Evolutionary conservation across 2,888 invertebrate species (phyloP).

Genomic region (Morinoia aosen): DNA sequence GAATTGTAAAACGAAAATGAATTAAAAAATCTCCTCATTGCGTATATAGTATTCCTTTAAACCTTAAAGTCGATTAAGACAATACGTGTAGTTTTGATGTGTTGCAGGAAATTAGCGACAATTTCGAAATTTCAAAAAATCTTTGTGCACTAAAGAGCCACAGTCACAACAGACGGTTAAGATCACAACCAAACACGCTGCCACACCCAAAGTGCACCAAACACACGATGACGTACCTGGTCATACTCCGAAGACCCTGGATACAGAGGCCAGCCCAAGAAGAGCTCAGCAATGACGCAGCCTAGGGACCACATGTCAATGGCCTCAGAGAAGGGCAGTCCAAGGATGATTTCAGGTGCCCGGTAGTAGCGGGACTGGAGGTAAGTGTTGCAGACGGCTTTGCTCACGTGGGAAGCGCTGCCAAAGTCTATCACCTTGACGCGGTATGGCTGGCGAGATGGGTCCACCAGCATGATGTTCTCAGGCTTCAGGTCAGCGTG

Average conservation of each 20-base stretch:
- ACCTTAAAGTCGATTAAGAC: too few species aligned
- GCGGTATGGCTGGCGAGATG: slow-evolving; percentile 95
- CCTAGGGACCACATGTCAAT: slow-evolving; percentile 99
- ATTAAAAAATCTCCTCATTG: too few species aligned
- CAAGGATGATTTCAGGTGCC: slow-evolving; percentile 96
- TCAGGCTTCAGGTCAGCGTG: slow-evolving; percentile 99
- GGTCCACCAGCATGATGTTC: slow-evolving; percentile 99
- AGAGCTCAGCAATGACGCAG: slow-evolving; percentile 98
- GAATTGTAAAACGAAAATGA: too few species aligned
- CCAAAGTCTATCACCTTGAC: slow-evolving; percentile 99
- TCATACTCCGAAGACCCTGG: slow-evolving; percentile 99
- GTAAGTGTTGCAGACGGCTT: slow-evolving; percentile 99
- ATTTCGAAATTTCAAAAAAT: not conserved
- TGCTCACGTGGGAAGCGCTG: slow-evolving; percentile 98
- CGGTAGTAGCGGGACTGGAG: slow-evolving; percentile 98
- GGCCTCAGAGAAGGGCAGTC: slow-evolving; percentile 98
- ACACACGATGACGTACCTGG: slow-evolving; percentile 78
- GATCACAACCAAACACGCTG: not conserved
- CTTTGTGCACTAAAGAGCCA: not conserved
- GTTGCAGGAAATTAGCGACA: too few species aligned
- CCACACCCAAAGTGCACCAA: slow-evolving; percentile 99
- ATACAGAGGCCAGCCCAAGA: slow-evolving; percentile 99
- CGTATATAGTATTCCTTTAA: too few species aligned
- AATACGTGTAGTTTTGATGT: too few species aligned
- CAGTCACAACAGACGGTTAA: not conserved